Conservation (phyloP, 2,797 vertebrate species). For the Cossypha niveicapilla region DNA sequence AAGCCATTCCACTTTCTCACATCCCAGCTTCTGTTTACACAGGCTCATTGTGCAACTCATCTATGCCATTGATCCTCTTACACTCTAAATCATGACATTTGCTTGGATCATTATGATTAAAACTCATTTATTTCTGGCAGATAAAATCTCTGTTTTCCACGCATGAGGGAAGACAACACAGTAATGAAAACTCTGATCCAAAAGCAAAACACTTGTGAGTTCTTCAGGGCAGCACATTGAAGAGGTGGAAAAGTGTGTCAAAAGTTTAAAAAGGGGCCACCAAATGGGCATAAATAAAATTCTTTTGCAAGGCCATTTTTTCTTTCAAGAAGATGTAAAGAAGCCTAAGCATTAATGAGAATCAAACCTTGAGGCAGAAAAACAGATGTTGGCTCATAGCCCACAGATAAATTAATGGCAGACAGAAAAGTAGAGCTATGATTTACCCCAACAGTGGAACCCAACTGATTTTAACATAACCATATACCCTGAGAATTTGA, state of each 20-base stretch:
- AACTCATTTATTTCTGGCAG: neutral
- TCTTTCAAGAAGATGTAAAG: constrained; percentile 6
- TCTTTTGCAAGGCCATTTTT: neutral
- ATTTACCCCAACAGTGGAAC: neutral
- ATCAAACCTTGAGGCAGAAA: neutral
- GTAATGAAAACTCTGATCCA: neutral
- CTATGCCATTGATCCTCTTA: neutral
- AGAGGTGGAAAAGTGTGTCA: neutral
- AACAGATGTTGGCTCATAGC: neutral
- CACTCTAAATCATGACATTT: neutral
- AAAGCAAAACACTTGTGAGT: neutral
- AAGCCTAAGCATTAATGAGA: neutral
- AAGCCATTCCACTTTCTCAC: neutral
- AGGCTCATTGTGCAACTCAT: neutral
- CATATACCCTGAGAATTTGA: neutral
- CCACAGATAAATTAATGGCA: constrained; percentile 8
- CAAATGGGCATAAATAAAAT: neutral
- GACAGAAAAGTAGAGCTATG: neutral
- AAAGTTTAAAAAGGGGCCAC: neutral
- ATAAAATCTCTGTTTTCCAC: constrained; percentile 20
- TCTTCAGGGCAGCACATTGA: neutral
- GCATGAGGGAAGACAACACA: neutral
- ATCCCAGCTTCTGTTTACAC: neutral
- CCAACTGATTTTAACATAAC: neutral
- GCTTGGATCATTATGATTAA: neutral